Percentiles rank a stretch among this genome's conserved stretches.
phyloP scores from a whole-genome alignment of 1,140 invertebrate genomes.

The Sarcophaga bullata region DNA sequence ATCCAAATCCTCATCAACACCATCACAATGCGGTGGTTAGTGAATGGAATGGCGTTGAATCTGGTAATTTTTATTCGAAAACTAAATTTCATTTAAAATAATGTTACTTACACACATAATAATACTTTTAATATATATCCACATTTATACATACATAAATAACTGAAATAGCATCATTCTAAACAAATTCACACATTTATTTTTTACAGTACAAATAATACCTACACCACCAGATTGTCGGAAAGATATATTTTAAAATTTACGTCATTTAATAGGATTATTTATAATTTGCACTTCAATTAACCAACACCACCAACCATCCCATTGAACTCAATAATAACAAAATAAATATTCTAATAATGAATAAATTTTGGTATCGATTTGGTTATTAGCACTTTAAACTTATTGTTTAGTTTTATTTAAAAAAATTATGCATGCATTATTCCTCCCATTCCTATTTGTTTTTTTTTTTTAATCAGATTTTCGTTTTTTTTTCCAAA shows the following conservation, averaged over 20 bases:
- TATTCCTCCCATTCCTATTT: no score
- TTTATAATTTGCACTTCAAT: background rate
- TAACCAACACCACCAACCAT: background rate
- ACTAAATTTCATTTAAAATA: constrained; percentile 11
- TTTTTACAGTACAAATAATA: constrained; percentile 60
- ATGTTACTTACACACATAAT: background rate
- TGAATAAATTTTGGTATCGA: background rate
- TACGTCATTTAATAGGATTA: background rate
- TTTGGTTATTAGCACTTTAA: constrained; percentile 3
- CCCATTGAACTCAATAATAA: background rate
- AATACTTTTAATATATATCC: background rate
- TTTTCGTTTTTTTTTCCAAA: no score
- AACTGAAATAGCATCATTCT: background rate
- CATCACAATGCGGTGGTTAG: constrained; percentile 57
- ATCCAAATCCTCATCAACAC: constrained; percentile 53
- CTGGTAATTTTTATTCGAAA: constrained; percentile 50
- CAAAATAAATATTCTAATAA: background rate
- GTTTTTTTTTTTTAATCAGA: no score
- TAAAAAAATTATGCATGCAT: no score
- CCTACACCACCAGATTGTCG: constrained; percentile 56
- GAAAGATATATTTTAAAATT: constrained; percentile 55
- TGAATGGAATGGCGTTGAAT: constrained; percentile 64
- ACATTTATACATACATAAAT: background rate
- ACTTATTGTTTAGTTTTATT: background rate
- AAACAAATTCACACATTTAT: constrained; percentile 40